Percentiles rank a stretch among this genome's conserved stretches.
Evolutionary conservation across 1,140 invertebrate species (phyloP).

Genomic region (Zeugodacus cucurbitae): DNA sequence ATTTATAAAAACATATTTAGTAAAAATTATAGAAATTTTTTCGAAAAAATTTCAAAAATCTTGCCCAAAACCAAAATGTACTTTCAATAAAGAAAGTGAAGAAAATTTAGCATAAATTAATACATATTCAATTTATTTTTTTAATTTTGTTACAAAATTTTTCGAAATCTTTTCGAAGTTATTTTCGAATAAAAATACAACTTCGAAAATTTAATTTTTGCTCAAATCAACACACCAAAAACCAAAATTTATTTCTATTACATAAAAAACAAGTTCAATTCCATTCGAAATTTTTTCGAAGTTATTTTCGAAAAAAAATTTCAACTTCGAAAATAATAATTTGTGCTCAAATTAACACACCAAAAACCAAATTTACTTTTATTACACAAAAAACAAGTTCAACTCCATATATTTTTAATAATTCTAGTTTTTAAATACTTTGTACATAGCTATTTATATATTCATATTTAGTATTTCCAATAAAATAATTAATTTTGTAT

Average conservation of each 20-base stretch:
- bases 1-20: no score
- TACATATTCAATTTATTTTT: neutral
- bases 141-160: neutral
- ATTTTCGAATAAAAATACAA: no score
- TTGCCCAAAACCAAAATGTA: no score
- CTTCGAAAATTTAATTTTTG: neutral
- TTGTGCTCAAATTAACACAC: neutral
- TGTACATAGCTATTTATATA: slow-evolving; percentile 6
- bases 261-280: neutral
- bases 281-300: neutral
- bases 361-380: neutral
- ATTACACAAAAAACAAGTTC: neutral
- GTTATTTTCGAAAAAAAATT: no score
- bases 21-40: no score
- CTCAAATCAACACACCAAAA: neutral
- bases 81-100: no score
- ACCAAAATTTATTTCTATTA: neutral
- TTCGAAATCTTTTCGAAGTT: no score
- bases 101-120: no score
- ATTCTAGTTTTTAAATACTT: neutral
- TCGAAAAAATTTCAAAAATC: no score
- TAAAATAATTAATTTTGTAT: neutral
- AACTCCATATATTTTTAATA: neutral
- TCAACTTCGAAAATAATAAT: neutral
- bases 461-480: neutral